A percentile compares a stretch with the other conserved stretches of the same genome.
Evolutionary conservation across 2,797 vertebrate genomes (phyloP).

Genomic region (Gobio occitaniae): DNA sequence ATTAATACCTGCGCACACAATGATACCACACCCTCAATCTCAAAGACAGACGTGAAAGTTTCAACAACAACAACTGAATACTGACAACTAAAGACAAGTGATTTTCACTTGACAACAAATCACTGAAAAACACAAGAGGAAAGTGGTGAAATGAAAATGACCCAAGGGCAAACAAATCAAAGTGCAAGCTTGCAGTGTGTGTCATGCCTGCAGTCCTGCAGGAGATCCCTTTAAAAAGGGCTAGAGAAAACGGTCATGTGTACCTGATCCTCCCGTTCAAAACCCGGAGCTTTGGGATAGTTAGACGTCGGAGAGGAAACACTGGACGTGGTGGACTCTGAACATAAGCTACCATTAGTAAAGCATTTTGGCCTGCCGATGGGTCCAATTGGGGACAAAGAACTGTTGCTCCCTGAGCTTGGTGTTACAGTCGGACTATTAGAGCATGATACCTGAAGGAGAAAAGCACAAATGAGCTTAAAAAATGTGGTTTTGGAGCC

Average conservation of each 20-base stretch:
- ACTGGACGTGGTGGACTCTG: conserved; percentile 82
- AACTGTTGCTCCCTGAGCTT: conserved; percentile 87
- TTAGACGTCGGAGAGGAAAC: conserved; percentile 84
- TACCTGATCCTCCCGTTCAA: conserved; percentile 91
- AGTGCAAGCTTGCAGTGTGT: conserved; percentile 48
- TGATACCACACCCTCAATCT: conserved; percentile 7
- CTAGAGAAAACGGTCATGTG: conserved; percentile 70
- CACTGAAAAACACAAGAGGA: conserved; percentile 10
- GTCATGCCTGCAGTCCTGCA: conserved; percentile 50
- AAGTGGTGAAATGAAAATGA: conserved; percentile 40
- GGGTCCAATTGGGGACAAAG: conserved; percentile 86
- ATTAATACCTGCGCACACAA: conserved; percentile 24
- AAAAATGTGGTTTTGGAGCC: conserved; percentile 55
- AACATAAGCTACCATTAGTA: conserved; percentile 85
- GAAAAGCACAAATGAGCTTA: conserved; percentile 77
- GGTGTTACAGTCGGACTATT: conserved; percentile 85
- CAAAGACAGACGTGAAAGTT: conserved; percentile 6
- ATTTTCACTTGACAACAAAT: conserved; percentile 16
- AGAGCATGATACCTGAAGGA: conserved; percentile 86
- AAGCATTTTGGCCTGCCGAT: conserved; percentile 84
- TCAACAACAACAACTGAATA: not conserved
- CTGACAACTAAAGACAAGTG: not conserved
- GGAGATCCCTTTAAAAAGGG: conserved; percentile 55
- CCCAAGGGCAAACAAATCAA: conserved; percentile 42
- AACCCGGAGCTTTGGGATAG: conserved; percentile 89